phyloP scores from a whole-genome alignment of 2,888 invertebrate genomes.

The Xanthia togata region DNA sequence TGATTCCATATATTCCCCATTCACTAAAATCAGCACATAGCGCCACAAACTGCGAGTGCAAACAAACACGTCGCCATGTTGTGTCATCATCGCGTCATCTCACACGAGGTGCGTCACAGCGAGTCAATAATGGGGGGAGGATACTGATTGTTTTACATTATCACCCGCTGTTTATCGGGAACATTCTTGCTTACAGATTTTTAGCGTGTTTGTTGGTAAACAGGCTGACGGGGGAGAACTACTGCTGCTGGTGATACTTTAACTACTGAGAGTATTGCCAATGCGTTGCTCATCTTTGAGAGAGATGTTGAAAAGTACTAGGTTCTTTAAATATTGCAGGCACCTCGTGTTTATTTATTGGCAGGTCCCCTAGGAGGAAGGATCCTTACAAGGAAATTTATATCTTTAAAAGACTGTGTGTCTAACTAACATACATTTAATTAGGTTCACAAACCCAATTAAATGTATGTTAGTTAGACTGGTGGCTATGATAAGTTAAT shows the following conservation, averaged over 20 bases:
- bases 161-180: conserved; percentile 12
- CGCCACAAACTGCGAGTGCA: conserved; percentile 15
- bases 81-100: conserved; percentile 50
- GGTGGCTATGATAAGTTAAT: neutral
- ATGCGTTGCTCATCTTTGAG: neutral
- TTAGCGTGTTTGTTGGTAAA: conserved; percentile 1
- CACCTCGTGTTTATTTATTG: neutral
- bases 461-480: neutral
- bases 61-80: conserved; percentile 33
- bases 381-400: neutral
- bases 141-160: conserved; percentile 50
- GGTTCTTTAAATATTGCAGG: neutral
- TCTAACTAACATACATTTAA: too few species aligned
- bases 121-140: conserved; percentile 1
- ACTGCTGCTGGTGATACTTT: neutral
- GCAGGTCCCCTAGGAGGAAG: neutral
- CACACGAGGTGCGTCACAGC: conserved; percentile 26
- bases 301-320: neutral
- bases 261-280: neutral
- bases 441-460: too few species aligned
- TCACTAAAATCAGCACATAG: conserved; percentile 13
- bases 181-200: neutral
- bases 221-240: neutral
- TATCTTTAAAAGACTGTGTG: neutral
- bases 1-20: neutral